Evolutionary conservation across 2,888 invertebrate genomes (phyloP), one percentile per base, ranked within the genome.

Genomic region (Idaea aversata): DNA sequence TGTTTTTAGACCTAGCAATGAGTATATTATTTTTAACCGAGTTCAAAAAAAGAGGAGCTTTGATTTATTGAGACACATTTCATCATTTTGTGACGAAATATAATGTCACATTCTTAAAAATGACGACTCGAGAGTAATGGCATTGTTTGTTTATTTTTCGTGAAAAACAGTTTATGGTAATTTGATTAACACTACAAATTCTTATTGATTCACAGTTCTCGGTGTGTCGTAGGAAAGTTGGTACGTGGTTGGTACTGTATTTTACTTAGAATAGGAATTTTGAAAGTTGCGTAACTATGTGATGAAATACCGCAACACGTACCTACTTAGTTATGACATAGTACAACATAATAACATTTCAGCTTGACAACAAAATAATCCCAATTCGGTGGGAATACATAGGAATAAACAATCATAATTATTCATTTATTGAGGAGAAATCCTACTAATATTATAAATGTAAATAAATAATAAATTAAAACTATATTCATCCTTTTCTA

Each of bases 201-300:
- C 5, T 47, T 47, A 10, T 10, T 47, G 47, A 47, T 47, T 47
- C 47, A 47, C 10, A 47, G 10, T 47, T 10, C 47, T 13, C 13
- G 3, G 47, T 47, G 10, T 7, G 13, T 13, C 13, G 13, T 47
- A 47, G 13, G 47, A 13, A 47, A 47, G 47, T 13, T 13, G 13
- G 7, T 47, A 47, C 47, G 3, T 6, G 7, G 47, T 13, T 13
- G 13, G 7, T 47, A 47, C 47, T 47, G 10, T 47, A 47, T 47
- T 47, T 47, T 47, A 13, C 47, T 47, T 13, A 13, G 47, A 47
- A 13, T 47, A 47, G 47, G 47, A 47, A 13, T 47, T 47, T 47
- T 47, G 4, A 36, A 47, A 47, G 47, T 47, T 47, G 47, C 47
- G 47, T 47, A 47, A 47, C 15, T 34, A 34, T 35, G 36, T 67